phyloP scores from a whole-genome alignment of 2,888 invertebrate genomes.

The Drosophila antonietae region DNA sequence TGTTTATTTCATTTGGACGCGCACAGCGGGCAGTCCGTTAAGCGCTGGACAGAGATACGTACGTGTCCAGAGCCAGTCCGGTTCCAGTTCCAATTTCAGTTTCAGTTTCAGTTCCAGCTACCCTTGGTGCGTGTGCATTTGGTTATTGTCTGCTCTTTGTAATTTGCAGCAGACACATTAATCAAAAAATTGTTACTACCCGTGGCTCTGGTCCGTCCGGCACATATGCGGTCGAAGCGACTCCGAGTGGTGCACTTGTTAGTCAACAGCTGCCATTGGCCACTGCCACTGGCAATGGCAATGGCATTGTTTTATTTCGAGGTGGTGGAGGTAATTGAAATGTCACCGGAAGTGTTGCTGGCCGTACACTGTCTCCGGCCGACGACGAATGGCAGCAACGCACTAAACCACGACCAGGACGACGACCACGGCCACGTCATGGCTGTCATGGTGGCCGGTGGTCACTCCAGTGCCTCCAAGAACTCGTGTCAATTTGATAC shows the following conservation, averaged over 20 bases:
- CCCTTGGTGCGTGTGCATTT: constrained; percentile 39
- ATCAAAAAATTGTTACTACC: constrained; percentile 82
- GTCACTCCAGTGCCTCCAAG: constrained; percentile 10
- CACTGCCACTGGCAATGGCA: constrained; percentile 24
- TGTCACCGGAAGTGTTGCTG: constrained; percentile 83
- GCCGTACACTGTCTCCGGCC: constrained; percentile 76
- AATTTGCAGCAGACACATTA: constrained; percentile 84
- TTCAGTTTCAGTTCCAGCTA: no score
- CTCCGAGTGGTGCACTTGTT: constrained; percentile 58
- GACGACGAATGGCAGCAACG: constrained; percentile 27
- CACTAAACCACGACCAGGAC: constrained; percentile 27
- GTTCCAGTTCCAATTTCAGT: neutral
- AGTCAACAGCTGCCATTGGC: constrained; percentile 61
- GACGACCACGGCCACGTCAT: constrained; percentile 13
- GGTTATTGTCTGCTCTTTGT: constrained; percentile 80
- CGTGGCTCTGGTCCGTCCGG: constrained; percentile 37
- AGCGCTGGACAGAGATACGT: constrained; percentile 15
- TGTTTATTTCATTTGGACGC: constrained; percentile 75
- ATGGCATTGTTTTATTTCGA: constrained; percentile 47
- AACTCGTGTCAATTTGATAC: constrained; percentile 52
- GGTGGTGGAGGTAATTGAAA: constrained; percentile 83
- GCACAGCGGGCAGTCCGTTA: constrained; percentile 53
- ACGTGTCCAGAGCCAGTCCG: neutral
- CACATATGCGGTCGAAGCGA: constrained; percentile 10
- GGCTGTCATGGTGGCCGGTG: constrained; percentile 8